Conservation (phyloP, 2,888 invertebrate genomes). For the Sesia apiformis region DNA sequence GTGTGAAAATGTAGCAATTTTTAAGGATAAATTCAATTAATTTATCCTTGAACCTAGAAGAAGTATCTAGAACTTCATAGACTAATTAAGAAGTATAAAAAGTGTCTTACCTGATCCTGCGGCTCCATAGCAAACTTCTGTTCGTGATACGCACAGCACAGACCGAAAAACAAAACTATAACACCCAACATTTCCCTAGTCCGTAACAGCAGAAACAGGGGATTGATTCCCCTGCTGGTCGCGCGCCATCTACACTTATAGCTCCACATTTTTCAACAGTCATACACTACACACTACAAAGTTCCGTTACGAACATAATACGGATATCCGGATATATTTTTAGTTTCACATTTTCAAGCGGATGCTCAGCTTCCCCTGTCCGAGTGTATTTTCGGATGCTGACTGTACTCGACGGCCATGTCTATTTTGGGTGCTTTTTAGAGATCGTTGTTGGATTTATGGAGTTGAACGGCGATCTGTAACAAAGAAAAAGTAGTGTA, state of each 20-base stretch:
- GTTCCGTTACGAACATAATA: slow-evolving; percentile 31
- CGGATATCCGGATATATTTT: slow-evolving; percentile 41
- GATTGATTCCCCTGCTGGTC: slow-evolving; percentile 50
- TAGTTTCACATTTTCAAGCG: slow-evolving; percentile 53
- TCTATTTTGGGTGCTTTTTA: slow-evolving; percentile 33
- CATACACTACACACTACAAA: slow-evolving; percentile 12
- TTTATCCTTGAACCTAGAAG: too few relatives aligned
- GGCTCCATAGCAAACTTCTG: slow-evolving; percentile 91
- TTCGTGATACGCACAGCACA: slow-evolving; percentile 53
- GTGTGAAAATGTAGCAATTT: too few relatives aligned
- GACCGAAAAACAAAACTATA: slow-evolving; percentile 24
- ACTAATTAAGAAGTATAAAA: neutral
- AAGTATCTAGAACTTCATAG: too few relatives aligned
- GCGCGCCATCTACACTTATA: slow-evolving; percentile 35
- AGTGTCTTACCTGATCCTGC: slow-evolving; percentile 73
- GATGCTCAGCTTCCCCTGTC: slow-evolving; percentile 42
- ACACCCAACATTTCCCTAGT: slow-evolving; percentile 27
- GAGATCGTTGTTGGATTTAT: slow-evolving; percentile 21
- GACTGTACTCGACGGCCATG: slow-evolving; percentile 44
- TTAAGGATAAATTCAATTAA: too few relatives aligned
- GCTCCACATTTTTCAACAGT: slow-evolving; percentile 34
- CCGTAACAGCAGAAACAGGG: slow-evolving; percentile 56
- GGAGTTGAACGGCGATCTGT: slow-evolving; percentile 8
- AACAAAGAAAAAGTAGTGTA: slow-evolving; percentile 8
- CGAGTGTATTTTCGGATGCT: slow-evolving; percentile 32